These are phyloP conservation scores for Morpho achilles DNA, from an alignment of 2,888 invertebrate genomes.

Conservation along the genomic window DNA sequence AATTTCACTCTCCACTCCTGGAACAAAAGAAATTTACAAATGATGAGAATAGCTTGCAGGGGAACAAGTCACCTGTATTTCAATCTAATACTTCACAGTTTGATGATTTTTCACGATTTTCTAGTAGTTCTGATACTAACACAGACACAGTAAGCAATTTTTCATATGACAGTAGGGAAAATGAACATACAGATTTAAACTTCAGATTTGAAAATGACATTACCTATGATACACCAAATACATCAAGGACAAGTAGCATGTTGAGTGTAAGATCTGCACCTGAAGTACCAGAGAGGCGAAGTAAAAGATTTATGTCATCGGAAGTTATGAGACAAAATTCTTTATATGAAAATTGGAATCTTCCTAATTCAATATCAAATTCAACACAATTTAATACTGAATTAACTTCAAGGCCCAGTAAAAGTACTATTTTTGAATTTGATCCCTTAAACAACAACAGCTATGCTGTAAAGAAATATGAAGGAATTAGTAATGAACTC, in stretches of 20 bases:
- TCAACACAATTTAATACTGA: conserved; percentile 25
- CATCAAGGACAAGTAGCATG: conserved; percentile 55
- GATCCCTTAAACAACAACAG: conserved; percentile 78
- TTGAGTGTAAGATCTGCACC: conserved; percentile 48
- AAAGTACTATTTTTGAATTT: conserved; percentile 86
- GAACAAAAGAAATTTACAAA: conserved; percentile 57
- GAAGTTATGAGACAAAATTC: conserved; percentile 59
- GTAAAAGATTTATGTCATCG: conserved; percentile 42
- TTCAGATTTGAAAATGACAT: conserved; percentile 39
- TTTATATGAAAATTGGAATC: conserved; percentile 63
- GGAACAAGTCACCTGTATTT: conserved; percentile 38
- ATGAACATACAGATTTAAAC: conserved; percentile 38
- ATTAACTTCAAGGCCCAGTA: conserved; percentile 48
- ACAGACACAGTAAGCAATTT: conserved; percentile 57
- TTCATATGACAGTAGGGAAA: conserved; percentile 55
- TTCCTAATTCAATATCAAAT: conserved; percentile 40
- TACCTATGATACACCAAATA: conserved; percentile 63
- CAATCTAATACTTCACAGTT: conserved; percentile 51
- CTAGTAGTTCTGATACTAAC: conserved; percentile 59
- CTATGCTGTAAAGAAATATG: conserved; percentile 46
- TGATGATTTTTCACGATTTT: conserved; percentile 61
- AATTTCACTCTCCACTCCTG: conserved; percentile 81
- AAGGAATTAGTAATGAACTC: conserved; percentile 80
- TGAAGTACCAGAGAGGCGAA: conserved; percentile 54
- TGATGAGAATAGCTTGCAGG: conserved; percentile 32